Conservation (phyloP, 2,113 vertebrate genomes). For the Zosterops borbonicus region DNA sequence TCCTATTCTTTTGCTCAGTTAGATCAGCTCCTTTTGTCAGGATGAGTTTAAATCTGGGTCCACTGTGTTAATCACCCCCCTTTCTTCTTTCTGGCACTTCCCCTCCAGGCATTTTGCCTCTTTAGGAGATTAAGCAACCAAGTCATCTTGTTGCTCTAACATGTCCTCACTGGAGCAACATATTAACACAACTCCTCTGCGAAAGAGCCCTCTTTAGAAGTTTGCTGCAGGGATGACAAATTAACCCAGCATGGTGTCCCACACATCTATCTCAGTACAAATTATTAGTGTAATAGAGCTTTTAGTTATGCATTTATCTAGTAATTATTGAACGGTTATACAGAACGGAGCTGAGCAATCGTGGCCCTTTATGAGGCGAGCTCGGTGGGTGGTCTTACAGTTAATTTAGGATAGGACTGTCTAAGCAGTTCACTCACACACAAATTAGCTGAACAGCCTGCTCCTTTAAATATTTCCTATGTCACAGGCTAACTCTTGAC, state of each 20-base stretch:
- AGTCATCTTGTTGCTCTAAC: constrained; percentile 68
- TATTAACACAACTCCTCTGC: constrained; percentile 61
- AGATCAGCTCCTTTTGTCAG: constrained; percentile 58
- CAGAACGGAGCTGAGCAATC: constrained; percentile 74
- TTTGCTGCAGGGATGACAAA: constrained; percentile 79
- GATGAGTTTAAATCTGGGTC: constrained; percentile 63
- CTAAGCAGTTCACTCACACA: constrained; percentile 75
- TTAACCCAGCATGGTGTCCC: constrained; percentile 79
- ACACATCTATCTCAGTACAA: constrained; percentile 79
- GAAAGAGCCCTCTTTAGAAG: constrained; percentile 73
- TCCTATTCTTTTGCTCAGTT: constrained; percentile 25
- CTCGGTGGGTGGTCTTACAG: constrained; percentile 80
- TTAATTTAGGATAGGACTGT: constrained; percentile 80
- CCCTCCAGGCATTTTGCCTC: constrained; percentile 66
- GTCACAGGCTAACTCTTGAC: constrained; percentile 77
- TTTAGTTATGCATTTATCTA: constrained; percentile 83
- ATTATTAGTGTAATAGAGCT: constrained; percentile 84
- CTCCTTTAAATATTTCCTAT: constrained; percentile 81
- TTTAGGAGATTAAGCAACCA: constrained; percentile 74
- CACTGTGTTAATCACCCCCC: constrained; percentile 63
- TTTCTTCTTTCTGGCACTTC: constrained; percentile 59
- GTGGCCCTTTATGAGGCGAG: constrained; percentile 73
- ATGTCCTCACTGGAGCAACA: constrained; percentile 69
- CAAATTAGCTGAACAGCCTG: constrained; percentile 79
- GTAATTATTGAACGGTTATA: constrained; percentile 80